A percentile compares a stretch with the other conserved stretches of the same genome.
Evolutionary conservation across 2,888 invertebrate genomes (phyloP).

Genomic region (Torymus aiolomorphi): DNA sequence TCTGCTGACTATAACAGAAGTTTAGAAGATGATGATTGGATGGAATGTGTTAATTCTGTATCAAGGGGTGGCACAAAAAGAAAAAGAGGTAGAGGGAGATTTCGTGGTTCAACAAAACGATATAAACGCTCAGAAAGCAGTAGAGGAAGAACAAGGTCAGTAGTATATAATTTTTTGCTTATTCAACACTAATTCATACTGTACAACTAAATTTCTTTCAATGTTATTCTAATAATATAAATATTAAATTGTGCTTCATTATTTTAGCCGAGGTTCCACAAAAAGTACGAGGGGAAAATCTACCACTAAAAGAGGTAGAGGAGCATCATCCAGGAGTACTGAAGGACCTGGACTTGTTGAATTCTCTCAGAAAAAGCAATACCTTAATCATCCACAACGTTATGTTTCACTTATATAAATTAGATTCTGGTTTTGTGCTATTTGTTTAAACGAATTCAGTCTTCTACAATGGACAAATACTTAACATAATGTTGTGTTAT

Average conservation of each 20-base stretch:
- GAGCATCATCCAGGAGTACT: slow-evolving; percentile 7
- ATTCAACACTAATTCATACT: neutral
- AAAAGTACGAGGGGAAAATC: slow-evolving; percentile 35
- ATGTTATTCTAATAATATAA: neutral
- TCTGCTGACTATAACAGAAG: slow-evolving; percentile 27
- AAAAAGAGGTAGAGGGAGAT: slow-evolving; percentile 61
- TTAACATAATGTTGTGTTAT: too few relatives aligned
- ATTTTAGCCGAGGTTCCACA: slow-evolving; percentile 15
- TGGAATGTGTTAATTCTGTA: slow-evolving; percentile 32
- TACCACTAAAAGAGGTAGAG: slow-evolving; percentile 35
- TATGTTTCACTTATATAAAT: slow-evolving; percentile 43
- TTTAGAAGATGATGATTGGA: slow-evolving; percentile 51
- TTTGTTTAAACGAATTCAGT: too few relatives aligned
- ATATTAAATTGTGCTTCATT: neutral
- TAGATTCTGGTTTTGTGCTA: neutral
- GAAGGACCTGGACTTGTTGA: slow-evolving; percentile 68
- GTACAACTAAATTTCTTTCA: neutral
- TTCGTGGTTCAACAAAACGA: slow-evolving; percentile 28
- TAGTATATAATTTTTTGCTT: slow-evolving; percentile 26
- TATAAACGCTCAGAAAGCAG: slow-evolving; percentile 29
- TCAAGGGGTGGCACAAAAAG: slow-evolving; percentile 65
- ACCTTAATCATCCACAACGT: slow-evolving; percentile 36
- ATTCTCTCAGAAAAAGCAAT: slow-evolving; percentile 66
- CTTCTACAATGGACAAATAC: too few relatives aligned
- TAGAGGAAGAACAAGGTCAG: slow-evolving; percentile 27